Conservation (phyloP, 2,113 vertebrate species). For the Pterophyllum scalare region DNA sequence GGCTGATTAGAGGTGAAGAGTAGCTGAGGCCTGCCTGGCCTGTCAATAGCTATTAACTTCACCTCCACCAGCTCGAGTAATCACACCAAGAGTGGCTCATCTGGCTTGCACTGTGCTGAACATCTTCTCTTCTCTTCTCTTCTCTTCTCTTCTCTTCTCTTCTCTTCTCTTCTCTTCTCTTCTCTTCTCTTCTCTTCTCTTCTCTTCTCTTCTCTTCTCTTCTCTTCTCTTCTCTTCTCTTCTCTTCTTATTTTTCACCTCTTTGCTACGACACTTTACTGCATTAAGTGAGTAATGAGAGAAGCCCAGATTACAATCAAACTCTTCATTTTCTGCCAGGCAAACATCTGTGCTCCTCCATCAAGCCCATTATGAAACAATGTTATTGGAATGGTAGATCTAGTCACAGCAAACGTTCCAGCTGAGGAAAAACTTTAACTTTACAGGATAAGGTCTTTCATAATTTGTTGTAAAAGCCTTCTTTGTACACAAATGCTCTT, state of each 20-base stretch:
- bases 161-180: neutral
- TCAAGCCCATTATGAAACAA: conserved; percentile 52
- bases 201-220: neutral
- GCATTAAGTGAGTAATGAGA: conserved; percentile 64
- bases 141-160: neutral
- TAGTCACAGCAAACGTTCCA: conserved; percentile 11
- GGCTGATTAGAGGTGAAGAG: conserved; percentile 81
- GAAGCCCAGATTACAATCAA: conserved; percentile 67
- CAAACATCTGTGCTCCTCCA: conserved; percentile 64
- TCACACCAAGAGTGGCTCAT: conserved; percentile 54
- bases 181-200: neutral
- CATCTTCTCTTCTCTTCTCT: conserved; percentile 1
- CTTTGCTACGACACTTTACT: conserved; percentile 49
- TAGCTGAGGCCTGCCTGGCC: conserved; percentile 64
- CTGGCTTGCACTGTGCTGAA: conserved; percentile 27
- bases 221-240: neutral
- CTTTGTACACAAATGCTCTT: neutral
- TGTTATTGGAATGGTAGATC: conserved; percentile 26
- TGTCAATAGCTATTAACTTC: conserved; percentile 80
- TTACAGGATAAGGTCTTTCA: neutral
- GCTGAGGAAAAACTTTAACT: neutral
- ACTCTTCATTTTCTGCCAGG: conserved; percentile 54
- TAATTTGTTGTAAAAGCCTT: neutral
- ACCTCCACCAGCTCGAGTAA: conserved; percentile 48
- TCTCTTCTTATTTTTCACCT: conserved; percentile 24